Evolutionary conservation across 2,113 vertebrate genomes (phyloP).

Genomic region (Ammodytes marinus): DNA sequence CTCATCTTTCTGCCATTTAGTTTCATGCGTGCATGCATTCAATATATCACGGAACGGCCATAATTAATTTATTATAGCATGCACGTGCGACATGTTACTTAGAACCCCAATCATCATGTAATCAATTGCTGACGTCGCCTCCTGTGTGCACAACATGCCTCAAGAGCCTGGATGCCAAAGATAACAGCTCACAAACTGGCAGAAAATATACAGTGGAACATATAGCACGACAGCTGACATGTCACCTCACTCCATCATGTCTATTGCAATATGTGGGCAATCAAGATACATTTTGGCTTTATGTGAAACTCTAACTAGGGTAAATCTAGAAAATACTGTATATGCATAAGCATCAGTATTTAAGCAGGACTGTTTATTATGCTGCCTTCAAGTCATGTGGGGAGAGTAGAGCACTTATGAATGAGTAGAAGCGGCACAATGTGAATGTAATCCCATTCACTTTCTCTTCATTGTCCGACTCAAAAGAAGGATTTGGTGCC

Average conservation of each 20-base stretch:
- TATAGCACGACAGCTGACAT: background rate
- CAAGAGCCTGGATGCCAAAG: background rate
- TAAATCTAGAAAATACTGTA: background rate
- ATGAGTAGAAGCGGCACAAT: background rate
- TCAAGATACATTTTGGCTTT: background rate
- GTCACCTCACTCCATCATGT: background rate
- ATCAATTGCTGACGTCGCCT: conserved; percentile 1
- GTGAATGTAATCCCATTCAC: conserved; percentile 18
- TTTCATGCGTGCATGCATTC: conserved; percentile 27
- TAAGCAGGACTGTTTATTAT: background rate
- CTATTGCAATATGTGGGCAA: background rate
- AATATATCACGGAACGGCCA: conserved; percentile 41
- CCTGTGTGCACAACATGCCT: background rate
- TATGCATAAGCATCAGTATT: background rate
- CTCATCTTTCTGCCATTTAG: conserved; percentile 55
- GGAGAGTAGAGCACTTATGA: background rate
- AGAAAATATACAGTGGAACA: background rate
- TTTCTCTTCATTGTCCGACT: conserved; percentile 12
- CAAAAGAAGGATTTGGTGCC: conserved; percentile 15
- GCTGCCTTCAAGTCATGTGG: no score
- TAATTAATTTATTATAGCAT: conserved; percentile 36
- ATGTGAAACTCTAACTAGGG: background rate
- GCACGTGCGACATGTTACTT: conserved; percentile 44
- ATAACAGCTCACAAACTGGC: background rate
- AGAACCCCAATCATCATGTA: conserved; percentile 29